Conservation (phyloP, 2,113 vertebrate species). For the Candoia aspera region DNA sequence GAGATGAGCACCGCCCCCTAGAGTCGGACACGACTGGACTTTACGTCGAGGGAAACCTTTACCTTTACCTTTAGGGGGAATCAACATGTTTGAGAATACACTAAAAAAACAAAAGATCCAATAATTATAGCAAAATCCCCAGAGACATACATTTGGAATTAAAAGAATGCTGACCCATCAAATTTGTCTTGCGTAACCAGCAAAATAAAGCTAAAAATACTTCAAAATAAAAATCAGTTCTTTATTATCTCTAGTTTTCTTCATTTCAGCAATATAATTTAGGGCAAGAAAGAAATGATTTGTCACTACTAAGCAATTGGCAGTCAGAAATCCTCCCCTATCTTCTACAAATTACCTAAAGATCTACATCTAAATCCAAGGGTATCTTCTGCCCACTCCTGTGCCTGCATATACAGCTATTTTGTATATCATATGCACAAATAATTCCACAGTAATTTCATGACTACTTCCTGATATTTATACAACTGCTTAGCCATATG, state of each 20-base stretch:
- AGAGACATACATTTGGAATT: not conserved
- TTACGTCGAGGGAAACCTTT: no score
- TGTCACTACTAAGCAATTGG: not conserved
- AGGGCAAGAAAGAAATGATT: not conserved
- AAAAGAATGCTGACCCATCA: not conserved
- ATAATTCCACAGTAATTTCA: not conserved
- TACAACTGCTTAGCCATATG: not conserved
- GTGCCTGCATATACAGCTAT: not conserved
- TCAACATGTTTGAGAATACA: not conserved
- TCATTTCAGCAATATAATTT: not conserved
- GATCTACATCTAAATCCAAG: not conserved
- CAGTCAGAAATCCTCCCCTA: not conserved
- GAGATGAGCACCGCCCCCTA: no score
- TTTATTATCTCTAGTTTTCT: not conserved
- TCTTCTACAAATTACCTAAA: not conserved
- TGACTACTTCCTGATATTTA: not conserved
- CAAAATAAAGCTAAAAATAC: not conserved
- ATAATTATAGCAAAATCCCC: not conserved
- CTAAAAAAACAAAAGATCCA: not conserved
- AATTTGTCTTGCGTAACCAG: not conserved
- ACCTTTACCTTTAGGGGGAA: no score
- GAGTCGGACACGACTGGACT: no score
- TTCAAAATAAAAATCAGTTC: not conserved
- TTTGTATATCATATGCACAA: not conserved
- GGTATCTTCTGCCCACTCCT: not conserved